Evolutionary conservation across 2,113 vertebrate species (phyloP), one percentile per base, ranked within the genome.

Genomic region (Aix galericulata): DNA sequence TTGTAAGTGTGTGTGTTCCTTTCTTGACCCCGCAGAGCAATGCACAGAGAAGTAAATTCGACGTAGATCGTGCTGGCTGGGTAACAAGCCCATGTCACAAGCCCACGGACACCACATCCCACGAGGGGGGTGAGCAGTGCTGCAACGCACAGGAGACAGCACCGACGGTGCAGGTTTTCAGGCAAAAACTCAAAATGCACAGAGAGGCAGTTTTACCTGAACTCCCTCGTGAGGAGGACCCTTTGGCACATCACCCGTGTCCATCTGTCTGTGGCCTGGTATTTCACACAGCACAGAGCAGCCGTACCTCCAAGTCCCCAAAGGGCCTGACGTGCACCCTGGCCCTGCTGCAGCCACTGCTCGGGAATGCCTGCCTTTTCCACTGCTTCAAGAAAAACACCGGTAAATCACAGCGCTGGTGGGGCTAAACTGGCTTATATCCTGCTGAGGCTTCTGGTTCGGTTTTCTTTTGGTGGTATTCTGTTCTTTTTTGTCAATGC

Each of bases 111-210:
- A 42, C 44, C 36, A 40, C n/a, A 36, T 53, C 85, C 83, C 58
- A 40, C 38, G 16, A 67, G 53, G n/a, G 44, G 44, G 34, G 64
- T 3, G 6, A 40, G 52, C 3, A 8, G 27, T 25, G 53, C 67
- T 32, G n/a, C 16, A 2, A 2, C 6, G 0, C 21, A 4, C 12
- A 1, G 26, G 46, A 11, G 31, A 6, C 8, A 1, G 40, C 62
- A 4, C 62, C 2, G 55, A 6, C 1, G 15, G 67, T 3, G 1
- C 36, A 6, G 17, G 22, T 73, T 44, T 62, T 56, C 53, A 5
- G 46, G 25, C n/a, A 40, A 17, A 25, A 27, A 20, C 5, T 8
- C 11, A 32, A n/a, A 83, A 40, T 3, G 31, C 38, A 13, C 15
- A 22, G 40, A 8, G 20, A 16, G 32, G 2, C 15, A 29, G 48